These are phyloP conservation scores for Adelges cooleyi DNA, from an alignment of 1,140 invertebrate species.

Conservation along the genomic window DNA sequence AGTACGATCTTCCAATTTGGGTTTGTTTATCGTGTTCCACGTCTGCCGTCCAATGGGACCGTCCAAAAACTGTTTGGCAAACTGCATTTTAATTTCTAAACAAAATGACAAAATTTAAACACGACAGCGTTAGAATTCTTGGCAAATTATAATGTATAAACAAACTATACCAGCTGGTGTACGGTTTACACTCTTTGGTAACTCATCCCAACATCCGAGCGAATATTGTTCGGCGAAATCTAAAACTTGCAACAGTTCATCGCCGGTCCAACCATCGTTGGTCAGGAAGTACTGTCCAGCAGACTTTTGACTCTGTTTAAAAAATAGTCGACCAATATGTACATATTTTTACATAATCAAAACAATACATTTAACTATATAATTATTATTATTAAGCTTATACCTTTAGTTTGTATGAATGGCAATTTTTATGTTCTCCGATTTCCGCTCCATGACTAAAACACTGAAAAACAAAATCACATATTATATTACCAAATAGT, in stretches of 20 bases:
- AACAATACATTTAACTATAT: too few relatives aligned
- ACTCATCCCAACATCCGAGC: slow-evolving; percentile 19
- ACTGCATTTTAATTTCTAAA: slow-evolving; percentile 9
- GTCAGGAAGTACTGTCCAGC: slow-evolving; percentile 11
- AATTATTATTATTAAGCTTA: too few relatives aligned
- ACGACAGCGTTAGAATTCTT: too few relatives aligned
- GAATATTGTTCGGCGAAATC: slow-evolving; percentile 25
- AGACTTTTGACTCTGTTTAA: not conserved
- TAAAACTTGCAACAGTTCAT: slow-evolving; percentile 9
- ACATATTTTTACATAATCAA: too few relatives aligned
- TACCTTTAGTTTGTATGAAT: slow-evolving; percentile 17
- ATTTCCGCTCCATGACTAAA: slow-evolving; percentile 24
- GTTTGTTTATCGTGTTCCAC: not conserved
- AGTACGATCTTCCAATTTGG: slow-evolving; percentile 10
- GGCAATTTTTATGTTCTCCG: slow-evolving; percentile 6
- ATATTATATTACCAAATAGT: too few relatives aligned
- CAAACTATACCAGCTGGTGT: not conserved
- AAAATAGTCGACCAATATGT: too few relatives aligned
- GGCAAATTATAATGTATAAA: too few relatives aligned
- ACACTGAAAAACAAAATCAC: slow-evolving; percentile 9
- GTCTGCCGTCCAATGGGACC: slow-evolving; percentile 3
- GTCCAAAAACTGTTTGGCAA: slow-evolving; percentile 10
- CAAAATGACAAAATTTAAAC: too few relatives aligned
- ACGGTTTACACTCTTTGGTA: not conserved
- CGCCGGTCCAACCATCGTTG: slow-evolving; percentile 7